A percentile compares a stretch with the other conserved stretches of the same genome.
phyloP scores from a whole-genome alignment of 2,113 vertebrate species.

The Albula goreensis region DNA sequence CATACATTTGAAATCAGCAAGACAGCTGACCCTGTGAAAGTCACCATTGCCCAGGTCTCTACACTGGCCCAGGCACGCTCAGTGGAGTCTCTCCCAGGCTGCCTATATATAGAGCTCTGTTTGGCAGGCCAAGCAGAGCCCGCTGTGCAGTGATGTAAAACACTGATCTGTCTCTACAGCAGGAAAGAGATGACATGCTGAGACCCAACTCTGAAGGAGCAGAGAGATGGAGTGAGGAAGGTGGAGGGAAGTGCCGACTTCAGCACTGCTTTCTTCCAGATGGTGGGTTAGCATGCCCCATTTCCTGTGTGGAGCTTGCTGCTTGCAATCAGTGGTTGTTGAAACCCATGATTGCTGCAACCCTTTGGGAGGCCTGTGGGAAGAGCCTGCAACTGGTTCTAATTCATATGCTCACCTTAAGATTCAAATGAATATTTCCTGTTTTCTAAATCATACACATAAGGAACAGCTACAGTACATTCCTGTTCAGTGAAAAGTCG shows the following conservation, averaged over 20 bases:
- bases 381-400: neutral
- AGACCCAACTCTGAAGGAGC: neutral
- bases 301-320: neutral
- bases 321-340: neutral
- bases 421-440: neutral
- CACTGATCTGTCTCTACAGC: neutral
- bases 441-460: neutral
- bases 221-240: neutral
- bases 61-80: neutral
- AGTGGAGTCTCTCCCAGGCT: neutral
- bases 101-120: constrained; percentile 2
- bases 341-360: neutral
- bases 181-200: neutral
- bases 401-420: neutral
- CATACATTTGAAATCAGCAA: neutral
- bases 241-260: neutral
- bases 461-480: neutral
- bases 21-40: neutral
- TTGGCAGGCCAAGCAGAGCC: neutral
- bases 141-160: neutral
- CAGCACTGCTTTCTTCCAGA: neutral
- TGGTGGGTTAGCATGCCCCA: neutral
- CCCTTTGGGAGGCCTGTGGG: neutral
- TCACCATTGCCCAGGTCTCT: neutral
- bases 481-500: no score